These are phyloP conservation scores for Agrotis exclamationis DNA, from an alignment of 2,888 invertebrate species.

Conservation along the genomic window DNA sequence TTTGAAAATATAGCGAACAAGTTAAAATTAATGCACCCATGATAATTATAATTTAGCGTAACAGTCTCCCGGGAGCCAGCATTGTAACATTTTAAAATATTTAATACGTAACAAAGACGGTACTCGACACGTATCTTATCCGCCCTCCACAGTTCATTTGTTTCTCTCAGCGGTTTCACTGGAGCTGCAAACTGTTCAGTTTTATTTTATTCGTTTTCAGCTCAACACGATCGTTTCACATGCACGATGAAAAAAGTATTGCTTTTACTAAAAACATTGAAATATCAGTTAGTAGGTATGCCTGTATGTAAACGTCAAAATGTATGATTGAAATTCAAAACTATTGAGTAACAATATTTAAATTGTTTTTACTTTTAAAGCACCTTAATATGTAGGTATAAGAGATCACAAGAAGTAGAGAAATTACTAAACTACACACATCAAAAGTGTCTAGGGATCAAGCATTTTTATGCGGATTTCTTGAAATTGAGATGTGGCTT, in stretches of 20 bases:
- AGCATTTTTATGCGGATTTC: too few species aligned
- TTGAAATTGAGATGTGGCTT: too few species aligned
- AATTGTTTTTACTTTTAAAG: too few species aligned
- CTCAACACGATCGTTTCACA: constrained; percentile 27
- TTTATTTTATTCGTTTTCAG: constrained; percentile 24
- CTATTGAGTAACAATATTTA: too few species aligned
- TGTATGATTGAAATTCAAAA: too few species aligned
- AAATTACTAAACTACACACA: neutral
- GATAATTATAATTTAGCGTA: neutral
- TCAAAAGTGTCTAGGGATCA: too few species aligned
- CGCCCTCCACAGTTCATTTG: constrained; percentile 46
- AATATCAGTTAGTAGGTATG: neutral
- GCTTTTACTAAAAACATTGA: neutral
- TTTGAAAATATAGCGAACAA: neutral
- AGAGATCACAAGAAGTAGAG: neutral
- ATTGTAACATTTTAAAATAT: neutral
- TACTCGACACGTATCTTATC: constrained; percentile 31
- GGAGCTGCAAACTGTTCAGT: constrained; percentile 12
- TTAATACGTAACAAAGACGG: constrained; percentile 5
- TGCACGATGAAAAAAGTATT: neutral
- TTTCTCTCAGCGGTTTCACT: constrained; percentile 35
- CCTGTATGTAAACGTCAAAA: too few species aligned
- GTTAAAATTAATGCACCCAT: neutral
- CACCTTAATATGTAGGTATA: too few species aligned
- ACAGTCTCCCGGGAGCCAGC: neutral